Base-by-base conservation (phyloP, 2,797 vertebrate species). In the Aplochiton taeniatus region DNA sequence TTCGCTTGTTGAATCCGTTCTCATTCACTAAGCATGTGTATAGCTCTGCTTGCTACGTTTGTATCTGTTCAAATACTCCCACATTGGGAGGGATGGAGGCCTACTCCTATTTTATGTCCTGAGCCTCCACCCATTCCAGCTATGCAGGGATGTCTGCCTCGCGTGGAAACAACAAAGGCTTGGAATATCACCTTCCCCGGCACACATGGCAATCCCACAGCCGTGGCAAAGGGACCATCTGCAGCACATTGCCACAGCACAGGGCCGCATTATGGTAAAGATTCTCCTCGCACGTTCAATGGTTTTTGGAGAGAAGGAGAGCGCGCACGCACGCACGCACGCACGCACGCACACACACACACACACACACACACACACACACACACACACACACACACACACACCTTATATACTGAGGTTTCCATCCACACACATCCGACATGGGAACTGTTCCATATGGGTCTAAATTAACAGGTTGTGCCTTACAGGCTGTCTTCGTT, bases 381-480 rank as follows among this genome's bases (percentile, higher is more conserved):
- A 11, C 57, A 41, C 47, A 50, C 42, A 44, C 60, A 74, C 41
- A 70, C 42, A 54, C 58, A 45, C 62, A 4, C 63, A n/a, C 0
- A 8, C 48, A 57, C 52, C 17, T 31, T 31, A 31, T 6, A 73
- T 44, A 43, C 55, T 52, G 20, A 43, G 10, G 31, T 31, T n/a
- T 31, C 31, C 6, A 65, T 16, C 46, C 50, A 43, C 50, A 52
- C 53, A 67, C 65, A 73, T 69, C 63, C 58, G 45, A 46, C 50
- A 72, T 14, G 72, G 72, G 46, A 68, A 57, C 10, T 58, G 42
- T 73, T 67, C 64, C 77, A 80, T 73, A 64, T 70, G 70, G 49
- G 68, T 47, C 14, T 61, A 43, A 17, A 20, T 47, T 11, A 56
- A 54, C 11, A 9, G 52, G 61, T 5, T 58, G 43, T n/a, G n/a